Evolutionary conservation across 2,888 invertebrate species (phyloP).

Genomic region (Agriotes lineatus): DNA sequence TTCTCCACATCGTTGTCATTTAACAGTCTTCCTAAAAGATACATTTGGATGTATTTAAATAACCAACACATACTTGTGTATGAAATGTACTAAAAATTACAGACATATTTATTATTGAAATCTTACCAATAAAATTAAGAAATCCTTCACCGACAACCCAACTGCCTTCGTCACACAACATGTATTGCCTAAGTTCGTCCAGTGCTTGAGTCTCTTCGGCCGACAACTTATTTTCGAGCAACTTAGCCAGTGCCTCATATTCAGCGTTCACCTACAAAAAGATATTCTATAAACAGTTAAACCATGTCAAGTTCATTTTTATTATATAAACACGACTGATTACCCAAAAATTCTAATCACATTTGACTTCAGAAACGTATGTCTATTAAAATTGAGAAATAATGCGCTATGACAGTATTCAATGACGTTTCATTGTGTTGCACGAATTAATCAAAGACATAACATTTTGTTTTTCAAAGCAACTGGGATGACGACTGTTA

Average conservation of each 20-base stretch:
- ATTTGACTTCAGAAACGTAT: too few relatives aligned
- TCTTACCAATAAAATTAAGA: slow-evolving; percentile 82
- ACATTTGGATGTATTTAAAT: not conserved
- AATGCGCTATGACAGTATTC: too few relatives aligned
- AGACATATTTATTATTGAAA: slow-evolving; percentile 17
- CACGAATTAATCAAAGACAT: too few relatives aligned
- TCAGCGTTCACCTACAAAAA: slow-evolving; percentile 78
- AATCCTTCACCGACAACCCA: slow-evolving; percentile 94
- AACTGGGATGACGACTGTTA: too few relatives aligned
- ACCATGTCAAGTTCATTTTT: too few relatives aligned
- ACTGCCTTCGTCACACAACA: slow-evolving; percentile 90
- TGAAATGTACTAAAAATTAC: not conserved
- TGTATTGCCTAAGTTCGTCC: slow-evolving; percentile 88
- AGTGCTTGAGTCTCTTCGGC: slow-evolving; percentile 82
- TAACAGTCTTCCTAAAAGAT: slow-evolving; percentile 71
- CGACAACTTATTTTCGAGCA: slow-evolving; percentile 78
- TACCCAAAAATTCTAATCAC: too few relatives aligned
- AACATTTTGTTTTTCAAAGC: too few relatives aligned
- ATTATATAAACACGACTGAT: too few relatives aligned
- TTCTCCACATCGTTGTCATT: slow-evolving; percentile 72
- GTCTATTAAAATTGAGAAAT: too few relatives aligned
- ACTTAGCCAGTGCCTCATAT: slow-evolving; percentile 77
- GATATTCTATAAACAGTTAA: too few relatives aligned
- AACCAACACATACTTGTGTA: too few relatives aligned
- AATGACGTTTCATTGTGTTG: too few relatives aligned